Base-by-base conservation (phyloP, 2,888 invertebrate species). In the Pyrochroa serraticornis region DNA sequence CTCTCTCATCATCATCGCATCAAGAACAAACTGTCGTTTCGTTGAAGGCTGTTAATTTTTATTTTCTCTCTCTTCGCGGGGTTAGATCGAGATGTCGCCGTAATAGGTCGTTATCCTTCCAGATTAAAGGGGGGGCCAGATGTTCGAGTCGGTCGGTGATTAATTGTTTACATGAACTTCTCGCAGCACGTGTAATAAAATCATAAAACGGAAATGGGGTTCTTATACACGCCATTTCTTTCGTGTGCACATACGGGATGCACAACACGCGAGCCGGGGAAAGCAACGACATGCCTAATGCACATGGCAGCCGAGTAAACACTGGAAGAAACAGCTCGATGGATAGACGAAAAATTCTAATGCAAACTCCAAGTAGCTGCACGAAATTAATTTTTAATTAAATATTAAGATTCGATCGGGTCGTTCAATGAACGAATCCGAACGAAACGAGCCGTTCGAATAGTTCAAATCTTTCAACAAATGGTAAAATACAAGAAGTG, bases 141-240 rank as follows among this genome's bases (percentile, higher is more conserved):
- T 52, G 52, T 9, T 35, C 14, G 46, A 12, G 7, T 5, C 30
- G 5, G 22, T 53, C 34, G 57, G 63, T 62, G 61, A 63, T 61
- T 63, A 64, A 64, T 67, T 67, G 67, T 67, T 67, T 68, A 67
- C 62, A 58, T 36, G 60, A 45, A 45, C 44, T 58, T 48, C 39
- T 31, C 56, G 49, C 58, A 62, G 65, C 69, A 70, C 69, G 71
- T 71, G 69, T 63, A 65, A 64, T 68, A 69, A 68, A 70, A 68
- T 67, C 65, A 64, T 67, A 68, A 66, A 68, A 69, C 69, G 68
- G 70, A 70, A 70, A 69, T 65, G 68, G 68, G 65, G 63, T 69
- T 69, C 69, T 68, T 67, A 67, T 68, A 42, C n/a, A n/a, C 7
- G 63, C 60, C 62, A 62, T 63, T 67, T 65, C 60, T 57, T 65